phyloP scores from a whole-genome alignment of 2,888 invertebrate genomes.

The Hyposoter didymator region DNA sequence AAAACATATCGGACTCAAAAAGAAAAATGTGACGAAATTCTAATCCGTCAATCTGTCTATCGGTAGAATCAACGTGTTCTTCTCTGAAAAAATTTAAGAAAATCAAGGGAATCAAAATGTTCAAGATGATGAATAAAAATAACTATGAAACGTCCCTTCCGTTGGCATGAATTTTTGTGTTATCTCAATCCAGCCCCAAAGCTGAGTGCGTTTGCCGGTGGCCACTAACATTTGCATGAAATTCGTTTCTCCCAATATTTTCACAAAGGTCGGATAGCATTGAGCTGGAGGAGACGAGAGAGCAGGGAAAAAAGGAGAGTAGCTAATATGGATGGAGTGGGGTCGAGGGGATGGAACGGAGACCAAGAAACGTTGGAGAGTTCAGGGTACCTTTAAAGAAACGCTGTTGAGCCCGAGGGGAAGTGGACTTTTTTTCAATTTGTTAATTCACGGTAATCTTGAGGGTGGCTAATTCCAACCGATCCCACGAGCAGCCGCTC shows the following conservation, averaged over 20 bases:
- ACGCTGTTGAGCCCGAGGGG: constrained; percentile 66
- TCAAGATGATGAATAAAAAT: background rate
- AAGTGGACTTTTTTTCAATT: constrained; percentile 80
- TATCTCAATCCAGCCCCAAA: constrained; percentile 70
- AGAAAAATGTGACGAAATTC: too few relatives aligned
- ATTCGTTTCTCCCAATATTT: constrained; percentile 78
- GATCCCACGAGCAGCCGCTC: constrained; percentile 54
- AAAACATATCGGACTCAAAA: too few relatives aligned
- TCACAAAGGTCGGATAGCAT: constrained; percentile 71
- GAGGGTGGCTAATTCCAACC: constrained; percentile 81
- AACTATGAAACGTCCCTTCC: background rate
- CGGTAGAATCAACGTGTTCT: too few relatives aligned
- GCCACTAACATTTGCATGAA: constrained; percentile 80
- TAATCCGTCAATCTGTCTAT: too few relatives aligned
- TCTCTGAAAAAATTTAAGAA: background rate
- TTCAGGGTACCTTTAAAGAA: constrained; percentile 72
- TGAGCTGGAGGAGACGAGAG: constrained; percentile 47
- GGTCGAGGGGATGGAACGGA: constrained; percentile 38
- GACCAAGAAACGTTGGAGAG: constrained; percentile 56
- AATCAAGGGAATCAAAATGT: background rate
- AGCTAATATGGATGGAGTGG: constrained; percentile 8
- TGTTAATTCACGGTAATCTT: constrained; percentile 82
- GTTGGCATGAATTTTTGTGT: constrained; percentile 32
- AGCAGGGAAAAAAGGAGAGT: constrained; percentile 45
- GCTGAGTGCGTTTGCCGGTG: constrained; percentile 62